These are phyloP conservation scores for Drosophila sproati DNA, from an alignment of 1,140 invertebrate genomes.

Conservation along the genomic window DNA sequence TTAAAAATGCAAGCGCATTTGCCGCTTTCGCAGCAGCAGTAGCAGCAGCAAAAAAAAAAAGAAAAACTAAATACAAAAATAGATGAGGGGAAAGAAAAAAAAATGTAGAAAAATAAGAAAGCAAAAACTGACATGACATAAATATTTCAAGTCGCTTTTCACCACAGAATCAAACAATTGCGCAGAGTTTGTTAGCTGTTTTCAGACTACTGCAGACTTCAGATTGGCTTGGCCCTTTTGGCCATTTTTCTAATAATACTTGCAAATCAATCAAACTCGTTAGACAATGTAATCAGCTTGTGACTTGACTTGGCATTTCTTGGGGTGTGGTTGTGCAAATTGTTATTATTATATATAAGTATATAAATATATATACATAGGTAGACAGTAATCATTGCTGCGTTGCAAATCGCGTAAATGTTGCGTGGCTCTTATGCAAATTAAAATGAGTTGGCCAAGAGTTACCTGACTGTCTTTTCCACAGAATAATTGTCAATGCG, in stretches of 20 bases:
- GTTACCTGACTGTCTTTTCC: conserved; percentile 63
- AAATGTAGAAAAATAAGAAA: conserved; percentile 23
- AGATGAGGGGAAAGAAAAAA: not conserved
- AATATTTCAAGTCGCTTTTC: conserved; percentile 65
- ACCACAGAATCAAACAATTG: conserved; percentile 23
- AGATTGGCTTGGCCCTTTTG: conserved; percentile 16
- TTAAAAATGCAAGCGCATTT: conserved; percentile 82
- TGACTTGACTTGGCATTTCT: conserved; percentile 23
- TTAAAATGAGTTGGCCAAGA: conserved; percentile 69
- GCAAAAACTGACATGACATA: conserved; percentile 75
- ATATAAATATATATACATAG: not conserved
- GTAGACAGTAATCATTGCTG: conserved; percentile 26
- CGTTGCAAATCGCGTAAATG: conserved; percentile 41
- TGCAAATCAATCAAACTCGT: conserved; percentile 70
- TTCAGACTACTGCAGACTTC: not conserved
- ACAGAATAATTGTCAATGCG: conserved; percentile 79
- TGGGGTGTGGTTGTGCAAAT: conserved; percentile 41
- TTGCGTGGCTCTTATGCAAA: conserved; percentile 72
- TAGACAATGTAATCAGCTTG: conserved; percentile 49
- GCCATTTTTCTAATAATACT: conserved; percentile 34
- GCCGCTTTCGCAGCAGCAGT: conserved; percentile 52
- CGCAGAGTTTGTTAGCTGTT: conserved; percentile 4
- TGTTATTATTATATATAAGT: conserved; percentile 33
- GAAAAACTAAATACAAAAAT: conserved; percentile 26
- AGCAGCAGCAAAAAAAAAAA: not conserved